Conservation (phyloP, 2,888 invertebrate genomes). For the Acrobasis repandana region DNA sequence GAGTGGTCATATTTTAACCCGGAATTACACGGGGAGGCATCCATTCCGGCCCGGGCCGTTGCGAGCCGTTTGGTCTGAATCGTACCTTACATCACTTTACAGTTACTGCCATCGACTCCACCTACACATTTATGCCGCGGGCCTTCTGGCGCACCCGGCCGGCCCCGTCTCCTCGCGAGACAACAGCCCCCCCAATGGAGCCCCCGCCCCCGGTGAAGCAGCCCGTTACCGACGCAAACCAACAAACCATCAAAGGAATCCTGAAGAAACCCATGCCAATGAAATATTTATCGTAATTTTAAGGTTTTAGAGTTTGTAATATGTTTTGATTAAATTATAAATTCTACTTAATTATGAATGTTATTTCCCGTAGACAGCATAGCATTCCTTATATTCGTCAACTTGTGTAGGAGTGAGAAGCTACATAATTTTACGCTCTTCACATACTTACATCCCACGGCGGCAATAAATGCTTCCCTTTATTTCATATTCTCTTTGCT, state of each 20-base stretch:
- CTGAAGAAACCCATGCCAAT: conserved; percentile 78
- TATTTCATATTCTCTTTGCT: too few species aligned
- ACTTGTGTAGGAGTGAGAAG: too few species aligned
- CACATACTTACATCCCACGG: too few species aligned
- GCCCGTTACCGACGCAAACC: conserved; percentile 38
- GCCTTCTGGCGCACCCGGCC: conserved; percentile 51
- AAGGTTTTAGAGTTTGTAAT: neutral
- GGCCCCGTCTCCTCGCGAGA: conserved; percentile 43
- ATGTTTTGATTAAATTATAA: conserved; percentile 10
- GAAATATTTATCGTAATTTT: conserved; percentile 60
- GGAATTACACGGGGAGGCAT: too few species aligned
- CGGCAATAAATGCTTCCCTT: too few species aligned
- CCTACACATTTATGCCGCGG: conserved; percentile 65
- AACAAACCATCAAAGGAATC: conserved; percentile 65
- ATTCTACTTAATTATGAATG: conserved; percentile 6
- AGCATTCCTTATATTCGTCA: neutral
- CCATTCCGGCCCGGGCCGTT: too few species aligned
- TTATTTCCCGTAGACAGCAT: neutral
- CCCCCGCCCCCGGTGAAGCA: conserved; percentile 51
- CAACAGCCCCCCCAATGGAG: conserved; percentile 51
- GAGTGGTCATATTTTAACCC: too few species aligned
- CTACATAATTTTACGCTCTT: too few species aligned
- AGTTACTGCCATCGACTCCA: conserved; percentile 66
- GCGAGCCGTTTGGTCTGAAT: too few species aligned
- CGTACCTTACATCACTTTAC: conserved; percentile 27